Conservation (phyloP, 2,888 invertebrate species). For the Antheraea assamensis region DNA sequence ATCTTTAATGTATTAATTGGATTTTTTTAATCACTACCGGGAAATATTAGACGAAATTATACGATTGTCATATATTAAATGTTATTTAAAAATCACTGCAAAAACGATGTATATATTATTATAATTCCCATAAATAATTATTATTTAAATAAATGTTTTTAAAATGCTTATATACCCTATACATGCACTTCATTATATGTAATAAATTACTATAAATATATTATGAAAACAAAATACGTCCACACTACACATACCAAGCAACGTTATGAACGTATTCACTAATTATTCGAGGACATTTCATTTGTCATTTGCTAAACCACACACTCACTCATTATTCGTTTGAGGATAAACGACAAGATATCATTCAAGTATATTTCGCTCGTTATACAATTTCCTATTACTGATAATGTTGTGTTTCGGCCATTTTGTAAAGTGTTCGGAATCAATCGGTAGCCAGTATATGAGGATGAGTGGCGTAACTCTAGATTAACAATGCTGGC, state of each 20-base stretch:
- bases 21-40: too few species aligned
- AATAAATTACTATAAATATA: neutral
- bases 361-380: neutral
- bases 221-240: neutral
- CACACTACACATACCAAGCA: neutral
- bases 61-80: too few species aligned
- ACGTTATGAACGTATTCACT: neutral
- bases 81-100: neutral
- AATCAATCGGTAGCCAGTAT: neutral
- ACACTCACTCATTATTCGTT: neutral
- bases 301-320: neutral
- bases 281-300: neutral
- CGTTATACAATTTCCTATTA: neutral
- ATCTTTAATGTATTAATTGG: too few species aligned
- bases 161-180: neutral
- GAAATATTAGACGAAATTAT: too few species aligned
- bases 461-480: too few species aligned
- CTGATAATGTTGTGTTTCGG: neutral
- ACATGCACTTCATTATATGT: neutral
- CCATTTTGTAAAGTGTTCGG: neutral
- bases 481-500: too few species aligned
- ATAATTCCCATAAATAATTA: neutral
- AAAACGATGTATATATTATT: neutral
- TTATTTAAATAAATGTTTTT: neutral
- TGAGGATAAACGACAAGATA: neutral